Evolutionary conservation across 1,140 invertebrate species (phyloP).

Genomic region (Drosophila azteca): DNA sequence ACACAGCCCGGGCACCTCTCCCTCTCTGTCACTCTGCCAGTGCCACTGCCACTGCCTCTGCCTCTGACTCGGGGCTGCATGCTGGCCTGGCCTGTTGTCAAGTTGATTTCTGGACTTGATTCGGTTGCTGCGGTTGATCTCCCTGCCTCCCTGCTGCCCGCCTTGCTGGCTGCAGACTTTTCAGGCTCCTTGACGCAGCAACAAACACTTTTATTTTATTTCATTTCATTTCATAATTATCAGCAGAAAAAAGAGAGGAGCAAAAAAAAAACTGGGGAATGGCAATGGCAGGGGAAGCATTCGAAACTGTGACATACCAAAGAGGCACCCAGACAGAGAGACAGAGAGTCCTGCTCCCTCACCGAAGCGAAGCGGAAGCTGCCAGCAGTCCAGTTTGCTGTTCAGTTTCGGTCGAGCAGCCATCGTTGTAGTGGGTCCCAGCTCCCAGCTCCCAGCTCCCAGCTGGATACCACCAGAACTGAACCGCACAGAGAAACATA

Average conservation of each 20-base stretch:
- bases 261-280: constrained; percentile 16
- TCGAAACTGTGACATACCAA: constrained; percentile 45
- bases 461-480: constrained; percentile 8
- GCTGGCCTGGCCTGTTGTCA: too few relatives aligned
- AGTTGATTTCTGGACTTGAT: constrained; percentile 8
- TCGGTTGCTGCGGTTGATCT: too few relatives aligned
- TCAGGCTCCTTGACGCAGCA: not conserved
- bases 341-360: not conserved
- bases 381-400: constrained; percentile 42
- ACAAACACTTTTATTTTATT: constrained; percentile 49
- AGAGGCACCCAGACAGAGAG: constrained; percentile 8
- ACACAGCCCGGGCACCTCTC: not conserved
- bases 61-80: too few relatives aligned
- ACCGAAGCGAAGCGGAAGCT: constrained; percentile 21
- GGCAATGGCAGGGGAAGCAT: constrained; percentile 9
- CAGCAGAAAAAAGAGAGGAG: not conserved
- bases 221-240: constrained; percentile 62
- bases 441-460: constrained; percentile 17
- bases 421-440: constrained; percentile 1
- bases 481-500: not conserved
- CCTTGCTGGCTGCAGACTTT: not conserved
- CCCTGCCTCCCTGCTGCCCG: too few relatives aligned
- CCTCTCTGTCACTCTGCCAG: too few relatives aligned
- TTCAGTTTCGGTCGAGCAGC: constrained; percentile 21
- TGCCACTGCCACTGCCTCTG: too few relatives aligned